Conservation (phyloP, 2,113 vertebrate genomes). For the Apaloderma vittatum region DNA sequence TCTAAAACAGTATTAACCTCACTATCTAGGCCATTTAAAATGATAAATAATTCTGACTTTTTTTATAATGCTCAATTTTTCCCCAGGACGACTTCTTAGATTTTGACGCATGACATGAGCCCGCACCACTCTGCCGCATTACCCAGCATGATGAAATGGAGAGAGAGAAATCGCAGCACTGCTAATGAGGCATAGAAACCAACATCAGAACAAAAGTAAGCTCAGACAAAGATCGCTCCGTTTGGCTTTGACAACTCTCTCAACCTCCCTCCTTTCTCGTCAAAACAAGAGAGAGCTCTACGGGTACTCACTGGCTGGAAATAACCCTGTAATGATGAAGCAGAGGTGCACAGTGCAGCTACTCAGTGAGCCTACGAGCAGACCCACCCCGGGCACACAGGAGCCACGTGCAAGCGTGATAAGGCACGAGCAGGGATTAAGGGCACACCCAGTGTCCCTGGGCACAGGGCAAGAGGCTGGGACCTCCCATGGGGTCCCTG, state of each 20-base stretch:
- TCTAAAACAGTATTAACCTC: background rate
- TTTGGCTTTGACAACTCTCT: background rate
- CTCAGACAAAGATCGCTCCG: background rate
- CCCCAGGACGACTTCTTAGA: background rate
- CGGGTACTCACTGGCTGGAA: background rate
- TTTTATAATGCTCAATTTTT: background rate
- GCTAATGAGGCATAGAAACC: slow-evolving; percentile 12
- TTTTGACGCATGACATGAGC: background rate
- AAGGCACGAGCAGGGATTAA: background rate
- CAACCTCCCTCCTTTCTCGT: background rate
- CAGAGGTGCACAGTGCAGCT: background rate
- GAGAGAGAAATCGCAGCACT: background rate
- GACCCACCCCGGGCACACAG: background rate
- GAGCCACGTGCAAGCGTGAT: rapidly evolving
- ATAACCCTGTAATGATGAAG: background rate
- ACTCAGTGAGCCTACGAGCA: rapidly evolving
- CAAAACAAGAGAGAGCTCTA: background rate
- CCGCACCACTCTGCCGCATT: background rate
- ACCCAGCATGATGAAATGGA: background rate
- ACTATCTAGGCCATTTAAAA: background rate
- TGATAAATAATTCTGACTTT: background rate
- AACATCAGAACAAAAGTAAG: background rate
- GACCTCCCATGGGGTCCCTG: background rate
- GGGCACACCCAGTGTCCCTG: background rate
- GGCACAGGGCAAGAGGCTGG: background rate